phyloP scores from a whole-genome alignment of 2,888 invertebrate genomes.

The Lapara coniferarum region DNA sequence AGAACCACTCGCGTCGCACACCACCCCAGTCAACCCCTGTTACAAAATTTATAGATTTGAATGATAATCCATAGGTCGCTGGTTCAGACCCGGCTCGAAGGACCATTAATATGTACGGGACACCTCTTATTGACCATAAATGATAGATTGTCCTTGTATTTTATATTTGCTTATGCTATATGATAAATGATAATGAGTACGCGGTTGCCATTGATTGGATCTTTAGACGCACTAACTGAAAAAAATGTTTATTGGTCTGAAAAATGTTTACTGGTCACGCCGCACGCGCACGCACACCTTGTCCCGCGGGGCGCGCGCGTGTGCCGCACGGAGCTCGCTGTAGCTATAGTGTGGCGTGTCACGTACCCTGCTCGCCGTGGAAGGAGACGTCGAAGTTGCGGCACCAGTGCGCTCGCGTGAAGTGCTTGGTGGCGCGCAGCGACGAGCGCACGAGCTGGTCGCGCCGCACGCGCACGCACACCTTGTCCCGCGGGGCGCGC shows the following conservation, averaged over 20 bases:
- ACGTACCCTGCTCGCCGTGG: conserved; percentile 95
- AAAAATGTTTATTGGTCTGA: too few species aligned
- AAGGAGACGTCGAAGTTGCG: conserved; percentile 96
- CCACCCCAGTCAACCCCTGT: conserved; percentile 97
- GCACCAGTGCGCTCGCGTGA: conserved; percentile 96
- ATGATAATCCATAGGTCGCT: too few species aligned
- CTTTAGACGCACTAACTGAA: too few species aligned
- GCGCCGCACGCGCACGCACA: conserved; percentile 91
- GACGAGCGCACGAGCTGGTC: conserved; percentile 91
- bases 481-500: conserved; percentile 93
- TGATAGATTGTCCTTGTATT: too few species aligned
- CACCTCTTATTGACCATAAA: too few species aligned
- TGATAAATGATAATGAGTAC: too few species aligned
- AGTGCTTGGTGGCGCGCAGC: conserved; percentile 93
- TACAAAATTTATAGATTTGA: not conserved
- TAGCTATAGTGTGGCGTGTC: too few species aligned
- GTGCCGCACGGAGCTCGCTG: too few species aligned
- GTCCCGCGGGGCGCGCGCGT: conserved; percentile 94
- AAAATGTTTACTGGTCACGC: conserved; percentile 90
- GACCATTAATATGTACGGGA: too few species aligned
- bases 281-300: conserved; percentile 92
- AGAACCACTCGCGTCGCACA: conserved; percentile 97
- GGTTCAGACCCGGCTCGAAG: too few species aligned
- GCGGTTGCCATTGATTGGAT: too few species aligned
- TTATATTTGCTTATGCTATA: too few species aligned